Evolutionary conservation across 92 coral and sea anemone species (phyloP).

Genomic region (Epizoanthus rinbou): DNA sequence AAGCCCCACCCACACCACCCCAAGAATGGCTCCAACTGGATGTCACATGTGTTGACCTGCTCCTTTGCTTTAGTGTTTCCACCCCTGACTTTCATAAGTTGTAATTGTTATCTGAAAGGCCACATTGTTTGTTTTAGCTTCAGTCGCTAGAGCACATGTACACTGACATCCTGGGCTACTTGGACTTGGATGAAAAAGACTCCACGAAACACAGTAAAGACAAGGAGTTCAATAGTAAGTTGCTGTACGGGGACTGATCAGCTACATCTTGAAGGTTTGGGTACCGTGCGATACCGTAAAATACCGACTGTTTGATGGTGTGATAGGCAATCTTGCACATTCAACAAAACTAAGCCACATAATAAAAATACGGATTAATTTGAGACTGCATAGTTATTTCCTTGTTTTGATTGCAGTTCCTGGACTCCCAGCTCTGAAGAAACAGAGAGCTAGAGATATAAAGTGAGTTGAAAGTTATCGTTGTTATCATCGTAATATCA

Average conservation of each 20-base stretch:
- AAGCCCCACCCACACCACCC: too few relatives aligned
- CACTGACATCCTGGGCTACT: constrained; percentile 64
- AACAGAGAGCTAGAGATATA: constrained; percentile 92
- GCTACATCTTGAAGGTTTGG: neutral
- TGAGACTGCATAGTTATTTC: neutral
- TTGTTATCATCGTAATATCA: too few relatives aligned
- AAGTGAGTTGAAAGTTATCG: constrained; percentile 64
- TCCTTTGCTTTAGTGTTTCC: neutral
- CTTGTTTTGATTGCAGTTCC: constrained; percentile 54
- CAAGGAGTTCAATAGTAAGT: constrained; percentile 63
- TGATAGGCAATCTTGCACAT: neutral
- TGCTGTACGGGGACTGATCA: constrained; percentile 6
- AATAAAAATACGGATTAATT: neutral
- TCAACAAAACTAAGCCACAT: neutral
- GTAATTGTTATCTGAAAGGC: neutral
- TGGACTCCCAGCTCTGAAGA: constrained; percentile 67
- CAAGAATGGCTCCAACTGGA: neutral
- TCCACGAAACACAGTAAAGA: constrained; percentile 50
- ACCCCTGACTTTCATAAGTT: neutral
- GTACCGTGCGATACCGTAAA: neutral
- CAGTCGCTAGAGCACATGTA: constrained; percentile 80
- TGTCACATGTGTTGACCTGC: neutral
- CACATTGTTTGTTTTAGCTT: constrained; percentile 42
- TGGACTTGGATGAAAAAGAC: constrained; percentile 66
- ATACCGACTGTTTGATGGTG: neutral